phyloP scores from a whole-genome alignment of 1,140 invertebrate genomes.

The Calliphora vicina region DNA sequence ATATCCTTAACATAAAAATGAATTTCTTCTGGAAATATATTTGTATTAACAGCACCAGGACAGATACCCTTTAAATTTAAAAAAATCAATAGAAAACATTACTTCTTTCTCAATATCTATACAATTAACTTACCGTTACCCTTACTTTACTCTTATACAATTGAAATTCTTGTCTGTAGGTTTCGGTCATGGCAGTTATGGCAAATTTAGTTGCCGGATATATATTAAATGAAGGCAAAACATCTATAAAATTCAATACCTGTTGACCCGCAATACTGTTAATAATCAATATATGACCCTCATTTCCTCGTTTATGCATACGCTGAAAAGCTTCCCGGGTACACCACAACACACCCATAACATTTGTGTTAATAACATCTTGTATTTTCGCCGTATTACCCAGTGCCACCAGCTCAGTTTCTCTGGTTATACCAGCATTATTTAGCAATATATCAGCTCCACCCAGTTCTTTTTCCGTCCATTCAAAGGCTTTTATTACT shows the following conservation, averaged over 20 bases:
- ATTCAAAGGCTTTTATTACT: constrained; percentile 72
- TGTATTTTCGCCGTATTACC: constrained; percentile 59
- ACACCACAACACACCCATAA: constrained; percentile 73
- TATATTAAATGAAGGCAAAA: constrained; percentile 64
- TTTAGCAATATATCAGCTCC: constrained; percentile 77
- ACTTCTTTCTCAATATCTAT: not conserved
- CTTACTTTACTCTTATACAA: constrained; percentile 67
- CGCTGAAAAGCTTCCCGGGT: constrained; percentile 72
- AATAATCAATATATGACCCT: constrained; percentile 71
- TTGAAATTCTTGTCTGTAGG: constrained; percentile 68
- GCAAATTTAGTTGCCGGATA: constrained; percentile 72
- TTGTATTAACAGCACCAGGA: constrained; percentile 70
- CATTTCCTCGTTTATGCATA: constrained; percentile 71
- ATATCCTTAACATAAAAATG: constrained; percentile 54
- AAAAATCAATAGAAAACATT: constrained; percentile 40
- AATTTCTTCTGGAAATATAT: constrained; percentile 64
- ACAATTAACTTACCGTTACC: constrained; percentile 64
- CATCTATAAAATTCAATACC: constrained; percentile 60
- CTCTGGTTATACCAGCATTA: constrained; percentile 72
- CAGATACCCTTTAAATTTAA: constrained; percentile 63
- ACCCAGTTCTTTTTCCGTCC: constrained; percentile 70
- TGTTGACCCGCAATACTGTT: constrained; percentile 61
- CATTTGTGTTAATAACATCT: constrained; percentile 72
- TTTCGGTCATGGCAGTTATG: constrained; percentile 70
- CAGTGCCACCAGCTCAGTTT: constrained; percentile 66